Evolutionary conservation across 1,140 invertebrate genomes (phyloP).

Genomic region (Lordiphosa stackelbergi): DNA sequence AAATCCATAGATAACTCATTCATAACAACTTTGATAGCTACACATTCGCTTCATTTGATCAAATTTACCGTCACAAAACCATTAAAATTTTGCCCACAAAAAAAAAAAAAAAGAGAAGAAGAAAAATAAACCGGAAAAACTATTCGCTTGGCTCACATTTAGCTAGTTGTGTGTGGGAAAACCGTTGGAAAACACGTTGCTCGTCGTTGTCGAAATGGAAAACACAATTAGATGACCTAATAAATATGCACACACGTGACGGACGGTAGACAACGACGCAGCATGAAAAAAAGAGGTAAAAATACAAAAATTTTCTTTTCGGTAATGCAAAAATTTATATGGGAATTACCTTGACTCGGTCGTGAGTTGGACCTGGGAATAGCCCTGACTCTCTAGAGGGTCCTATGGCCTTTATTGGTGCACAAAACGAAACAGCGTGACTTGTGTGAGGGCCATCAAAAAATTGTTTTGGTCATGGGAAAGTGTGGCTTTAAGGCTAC

Average conservation of each 20-base stretch:
- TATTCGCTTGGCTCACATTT: slow-evolving; percentile 10
- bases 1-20: slow-evolving; percentile 15
- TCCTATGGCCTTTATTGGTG: slow-evolving; percentile 58
- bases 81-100: slow-evolving; percentile 27
- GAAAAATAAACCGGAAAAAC: slow-evolving; percentile 32
- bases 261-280: slow-evolving; percentile 15
- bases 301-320: slow-evolving; percentile 36
- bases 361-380: slow-evolving; percentile 32
- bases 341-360: slow-evolving; percentile 72
- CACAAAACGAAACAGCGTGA: slow-evolving; percentile 55
- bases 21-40: slow-evolving; percentile 16
- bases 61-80: slow-evolving; percentile 9
- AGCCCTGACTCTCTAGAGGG: slow-evolving; percentile 8
- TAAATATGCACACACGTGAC: slow-evolving; percentile 65
- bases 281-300: slow-evolving; percentile 26
- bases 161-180: slow-evolving; percentile 53
- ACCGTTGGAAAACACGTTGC: slow-evolving; percentile 59
- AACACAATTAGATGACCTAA: slow-evolving; percentile 76
- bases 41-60: slow-evolving; percentile 22
- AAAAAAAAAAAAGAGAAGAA: slow-evolving; percentile 10
- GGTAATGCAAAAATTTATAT: slow-evolving; percentile 65
- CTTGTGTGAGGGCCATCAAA: slow-evolving; percentile 44
- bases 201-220: slow-evolving; percentile 56
- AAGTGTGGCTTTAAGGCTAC: slow-evolving; percentile 29
- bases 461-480: slow-evolving; percentile 68